These are phyloP conservation scores for Pterocles orientalis DNA, from an alignment of 2,113 vertebrate species.

Conservation along the genomic window DNA sequence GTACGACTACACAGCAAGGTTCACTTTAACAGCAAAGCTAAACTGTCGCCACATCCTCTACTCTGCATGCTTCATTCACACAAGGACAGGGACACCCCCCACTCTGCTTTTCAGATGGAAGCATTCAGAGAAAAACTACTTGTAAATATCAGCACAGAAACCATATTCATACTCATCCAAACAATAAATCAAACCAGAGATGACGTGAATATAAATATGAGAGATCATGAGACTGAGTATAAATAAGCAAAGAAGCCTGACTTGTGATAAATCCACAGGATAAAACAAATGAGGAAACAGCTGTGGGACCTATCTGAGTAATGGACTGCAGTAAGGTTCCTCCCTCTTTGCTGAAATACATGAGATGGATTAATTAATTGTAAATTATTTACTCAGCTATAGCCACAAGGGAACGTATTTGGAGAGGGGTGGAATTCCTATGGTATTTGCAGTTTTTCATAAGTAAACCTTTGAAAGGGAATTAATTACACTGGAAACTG, in stretches of 20 bases:
- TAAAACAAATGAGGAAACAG: background rate
- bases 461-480: background rate
- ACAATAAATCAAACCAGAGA: background rate
- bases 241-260: background rate
- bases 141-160: background rate
- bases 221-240: background rate
- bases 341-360: background rate
- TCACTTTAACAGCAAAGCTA: background rate
- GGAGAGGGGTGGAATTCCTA: background rate
- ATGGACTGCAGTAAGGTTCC: background rate
- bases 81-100: background rate
- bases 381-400: conserved; percentile 34
- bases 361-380: background rate
- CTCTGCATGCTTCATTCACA: background rate
- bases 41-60: background rate
- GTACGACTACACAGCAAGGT: background rate
- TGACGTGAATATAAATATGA: background rate
- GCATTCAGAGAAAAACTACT: background rate
- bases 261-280: background rate
- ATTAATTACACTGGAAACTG: background rate
- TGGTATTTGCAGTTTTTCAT: background rate
- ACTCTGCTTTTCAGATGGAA: background rate
- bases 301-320: background rate
- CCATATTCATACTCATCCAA: background rate
- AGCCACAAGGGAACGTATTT: background rate